Base-by-base conservation (phyloP, 2,113 vertebrate genomes). In the Rhegmatorhina hoffmannsi region DNA sequence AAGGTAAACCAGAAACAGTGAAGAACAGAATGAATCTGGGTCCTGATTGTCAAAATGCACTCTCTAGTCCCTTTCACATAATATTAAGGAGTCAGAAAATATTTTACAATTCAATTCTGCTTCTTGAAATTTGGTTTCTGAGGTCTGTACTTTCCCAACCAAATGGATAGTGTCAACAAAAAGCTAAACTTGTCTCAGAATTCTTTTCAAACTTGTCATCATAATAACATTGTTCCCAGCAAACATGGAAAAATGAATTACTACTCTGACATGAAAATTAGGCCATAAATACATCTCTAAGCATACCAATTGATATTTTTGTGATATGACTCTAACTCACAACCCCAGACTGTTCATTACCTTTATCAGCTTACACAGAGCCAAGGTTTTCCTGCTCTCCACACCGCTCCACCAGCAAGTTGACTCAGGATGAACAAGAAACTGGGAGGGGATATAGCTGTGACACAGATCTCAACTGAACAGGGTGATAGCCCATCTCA, bases 371-470 rank as follows among this genome's bases (percentile, higher is more conserved):
- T 31, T 19, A 33, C 31, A 60, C 11, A 33, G 15, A 5, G 8
- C 6, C 25, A 72, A 60, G 21, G 9, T 84, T 84, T 63, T 63
- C 47, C 63, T 67, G 8, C 18, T 55, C 12, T n/a, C 25, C 5
- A 40, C n/a, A 29, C n/a, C 15, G 40, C 40, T 40, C 36, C 7
- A 6, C 3, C 7, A 50, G 7, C 2, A 8, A 31, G 28, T 6
- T 38, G 28, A 20, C 4, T 28, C 13, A 9, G 10, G 14, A 6
- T 11, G 15, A 24, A 31, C 13, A 59, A 63, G 13, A 25, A 31
- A 7, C 0, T 68, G 25, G 3, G 21, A 47, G 29, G 9, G 5
- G 9, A 33, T 6, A 23, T 3, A 8, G 25, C 3, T 4, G 12
- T 0, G 0, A 36, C 15, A 52, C 25, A 40, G 19, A 31, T 5